A percentile compares a stretch with the other conserved stretches of the same genome.
These are phyloP conservation scores for Naso thynnoides DNA, from an alignment of 2,797 vertebrate species.

Conservation along the genomic window DNA sequence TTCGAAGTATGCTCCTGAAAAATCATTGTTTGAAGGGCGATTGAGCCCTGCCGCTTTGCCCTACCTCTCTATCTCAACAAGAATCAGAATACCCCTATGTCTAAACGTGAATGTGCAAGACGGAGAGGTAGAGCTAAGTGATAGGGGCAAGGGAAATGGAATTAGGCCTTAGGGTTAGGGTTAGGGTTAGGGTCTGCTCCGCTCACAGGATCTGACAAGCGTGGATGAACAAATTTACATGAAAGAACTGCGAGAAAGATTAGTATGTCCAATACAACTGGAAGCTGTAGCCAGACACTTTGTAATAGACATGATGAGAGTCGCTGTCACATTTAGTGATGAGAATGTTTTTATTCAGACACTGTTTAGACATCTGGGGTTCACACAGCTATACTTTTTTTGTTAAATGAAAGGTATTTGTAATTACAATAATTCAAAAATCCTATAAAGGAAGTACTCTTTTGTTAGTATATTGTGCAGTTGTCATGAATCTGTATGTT, in stretches of 20 bases:
- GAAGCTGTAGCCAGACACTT: not conserved
- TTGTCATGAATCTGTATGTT: not conserved
- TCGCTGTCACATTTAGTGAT: not conserved
- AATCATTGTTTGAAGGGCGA: no score
- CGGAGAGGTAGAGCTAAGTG: no score
- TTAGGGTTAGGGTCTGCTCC: no score
- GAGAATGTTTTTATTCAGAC: not conserved
- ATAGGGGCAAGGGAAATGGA: no score
- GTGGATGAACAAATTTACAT: not conserved
- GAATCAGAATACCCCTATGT: no score
- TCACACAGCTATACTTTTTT: not conserved
- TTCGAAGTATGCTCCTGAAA: no score
- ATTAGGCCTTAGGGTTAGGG: no score
- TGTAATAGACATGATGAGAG: not conserved
- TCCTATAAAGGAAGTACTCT: not conserved
- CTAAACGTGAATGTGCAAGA: no score
- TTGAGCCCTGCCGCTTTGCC: no score
- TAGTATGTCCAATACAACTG: not conserved
- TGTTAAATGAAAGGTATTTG: not conserved
- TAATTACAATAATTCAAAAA: not conserved
- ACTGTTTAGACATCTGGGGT: not conserved
- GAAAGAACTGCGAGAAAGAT: slow-evolving; percentile 1
- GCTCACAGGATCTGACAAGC: no score
- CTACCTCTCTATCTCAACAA: no score
- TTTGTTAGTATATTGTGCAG: no score